Percentiles rank a stretch among this genome's conserved stretches.
These are phyloP conservation scores for Chiroxiphia lanceolata DNA, from an alignment of 2,797 vertebrate species.

Conservation along the genomic window DNA sequence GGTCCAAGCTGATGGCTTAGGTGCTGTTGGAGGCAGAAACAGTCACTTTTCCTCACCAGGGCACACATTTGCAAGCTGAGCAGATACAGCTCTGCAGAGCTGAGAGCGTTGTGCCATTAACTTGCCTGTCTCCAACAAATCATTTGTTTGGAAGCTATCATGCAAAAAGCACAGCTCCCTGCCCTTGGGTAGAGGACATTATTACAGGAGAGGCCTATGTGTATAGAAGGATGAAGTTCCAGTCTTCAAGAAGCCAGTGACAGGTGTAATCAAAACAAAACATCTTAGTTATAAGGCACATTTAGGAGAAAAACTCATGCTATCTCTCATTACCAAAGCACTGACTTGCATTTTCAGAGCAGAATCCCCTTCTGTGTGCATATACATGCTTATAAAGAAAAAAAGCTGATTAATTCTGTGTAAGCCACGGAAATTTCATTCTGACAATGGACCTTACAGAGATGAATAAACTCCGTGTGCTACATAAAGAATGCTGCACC, in stretches of 20 bases:
- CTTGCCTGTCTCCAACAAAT: background rate
- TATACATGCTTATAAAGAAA: background rate
- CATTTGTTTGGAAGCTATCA: constrained; percentile 18
- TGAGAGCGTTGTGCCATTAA: background rate
- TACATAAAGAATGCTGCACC: background rate
- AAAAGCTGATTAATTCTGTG: constrained; percentile 19
- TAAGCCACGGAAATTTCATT: background rate
- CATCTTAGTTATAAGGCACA: background rate
- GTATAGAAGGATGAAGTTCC: background rate
- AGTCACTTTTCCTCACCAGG: constrained; percentile 1
- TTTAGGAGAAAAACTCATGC: background rate
- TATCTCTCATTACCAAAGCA: background rate
- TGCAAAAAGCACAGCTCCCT: constrained; percentile 27
- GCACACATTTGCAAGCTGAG: background rate
- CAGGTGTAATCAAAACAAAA: background rate
- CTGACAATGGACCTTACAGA: background rate
- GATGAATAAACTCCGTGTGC: background rate
- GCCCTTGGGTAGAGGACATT: constrained; percentile 64
- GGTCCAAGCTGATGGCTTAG: background rate
- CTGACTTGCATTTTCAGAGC: background rate
- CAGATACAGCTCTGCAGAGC: constrained; percentile 1
- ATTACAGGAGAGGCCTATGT: background rate
- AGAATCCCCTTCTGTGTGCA: background rate
- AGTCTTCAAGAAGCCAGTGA: background rate
- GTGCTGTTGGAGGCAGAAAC: background rate